Conservation (phyloP, 2,113 vertebrate genomes). For the Actinemys pallida region DNA sequence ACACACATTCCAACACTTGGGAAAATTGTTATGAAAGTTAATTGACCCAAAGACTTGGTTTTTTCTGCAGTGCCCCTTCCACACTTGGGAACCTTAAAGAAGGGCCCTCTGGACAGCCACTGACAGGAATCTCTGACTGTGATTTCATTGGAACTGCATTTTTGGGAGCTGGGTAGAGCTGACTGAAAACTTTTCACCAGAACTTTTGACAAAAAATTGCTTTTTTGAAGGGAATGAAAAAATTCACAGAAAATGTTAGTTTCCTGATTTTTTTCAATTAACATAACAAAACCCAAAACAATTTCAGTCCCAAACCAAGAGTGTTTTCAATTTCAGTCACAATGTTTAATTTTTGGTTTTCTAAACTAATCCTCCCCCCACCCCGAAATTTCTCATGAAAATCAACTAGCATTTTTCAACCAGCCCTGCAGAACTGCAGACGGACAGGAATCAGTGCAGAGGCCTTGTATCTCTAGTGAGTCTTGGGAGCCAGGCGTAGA, state of each 20-base stretch:
- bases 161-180: neutral
- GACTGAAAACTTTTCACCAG: neutral
- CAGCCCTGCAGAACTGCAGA: neutral
- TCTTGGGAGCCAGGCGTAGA: neutral
- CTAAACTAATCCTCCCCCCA: neutral
- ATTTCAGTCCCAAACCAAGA: fast-evolving
- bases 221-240: neutral
- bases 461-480: neutral
- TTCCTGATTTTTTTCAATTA: neutral
- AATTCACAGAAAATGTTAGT: neutral
- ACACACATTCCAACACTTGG: neutral
- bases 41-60: neutral
- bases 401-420: neutral
- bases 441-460: neutral
- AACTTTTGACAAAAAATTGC: neutral
- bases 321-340: neutral
- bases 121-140: fast-evolving
- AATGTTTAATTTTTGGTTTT: neutral
- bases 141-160: neutral
- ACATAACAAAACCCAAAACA: neutral
- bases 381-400: neutral
- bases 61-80: neutral
- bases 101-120: neutral
- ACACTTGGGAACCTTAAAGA: neutral
- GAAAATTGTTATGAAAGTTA: neutral